phyloP scores from a whole-genome alignment of 2,113 vertebrate species.

The Brachypteracias leptosomus region DNA sequence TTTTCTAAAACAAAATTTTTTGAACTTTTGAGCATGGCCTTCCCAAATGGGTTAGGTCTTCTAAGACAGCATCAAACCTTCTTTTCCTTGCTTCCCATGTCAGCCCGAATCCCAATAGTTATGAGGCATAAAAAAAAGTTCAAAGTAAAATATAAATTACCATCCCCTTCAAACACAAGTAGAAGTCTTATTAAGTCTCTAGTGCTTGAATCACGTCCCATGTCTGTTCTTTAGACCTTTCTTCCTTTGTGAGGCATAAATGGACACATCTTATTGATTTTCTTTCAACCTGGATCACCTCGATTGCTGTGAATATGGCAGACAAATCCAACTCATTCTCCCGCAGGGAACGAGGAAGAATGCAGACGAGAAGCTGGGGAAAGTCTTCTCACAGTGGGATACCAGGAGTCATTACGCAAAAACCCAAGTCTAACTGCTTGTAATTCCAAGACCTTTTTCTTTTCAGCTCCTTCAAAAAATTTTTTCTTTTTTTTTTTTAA shows the following conservation, averaged over 20 bases:
- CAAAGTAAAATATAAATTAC: conserved; percentile 83
- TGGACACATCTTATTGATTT: conserved; percentile 97
- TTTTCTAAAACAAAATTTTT: conserved; percentile 80
- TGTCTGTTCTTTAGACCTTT: conserved; percentile 83
- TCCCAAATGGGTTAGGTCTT: conserved; percentile 80
- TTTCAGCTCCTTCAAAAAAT: conserved; percentile 75
- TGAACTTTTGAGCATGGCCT: conserved; percentile 77
- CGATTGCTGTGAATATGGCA: conserved; percentile 91
- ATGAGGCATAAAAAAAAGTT: conserved; percentile 78
- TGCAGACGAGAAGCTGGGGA: conserved; percentile 76
- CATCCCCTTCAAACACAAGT: conserved; percentile 77
- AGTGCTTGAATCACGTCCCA: conserved; percentile 82
- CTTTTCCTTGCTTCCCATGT: conserved; percentile 80
- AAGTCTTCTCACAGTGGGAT: conserved; percentile 78
- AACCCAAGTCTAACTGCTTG: conserved; percentile 79
- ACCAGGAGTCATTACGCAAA: conserved; percentile 84
- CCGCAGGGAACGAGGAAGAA: conserved; percentile 80
- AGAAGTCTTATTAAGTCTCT: conserved; percentile 85
- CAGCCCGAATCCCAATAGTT: conserved; percentile 81
- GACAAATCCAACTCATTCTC: conserved; percentile 89
- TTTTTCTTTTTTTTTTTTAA: conserved; percentile 48
- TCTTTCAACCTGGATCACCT: conserved; percentile 95
- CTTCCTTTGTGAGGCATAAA: conserved; percentile 89
- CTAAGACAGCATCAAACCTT: conserved; percentile 82
- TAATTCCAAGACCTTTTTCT: conserved; percentile 75